Conservation (phyloP, 2,797 vertebrate species). For the Coracias cyanogaster region DNA sequence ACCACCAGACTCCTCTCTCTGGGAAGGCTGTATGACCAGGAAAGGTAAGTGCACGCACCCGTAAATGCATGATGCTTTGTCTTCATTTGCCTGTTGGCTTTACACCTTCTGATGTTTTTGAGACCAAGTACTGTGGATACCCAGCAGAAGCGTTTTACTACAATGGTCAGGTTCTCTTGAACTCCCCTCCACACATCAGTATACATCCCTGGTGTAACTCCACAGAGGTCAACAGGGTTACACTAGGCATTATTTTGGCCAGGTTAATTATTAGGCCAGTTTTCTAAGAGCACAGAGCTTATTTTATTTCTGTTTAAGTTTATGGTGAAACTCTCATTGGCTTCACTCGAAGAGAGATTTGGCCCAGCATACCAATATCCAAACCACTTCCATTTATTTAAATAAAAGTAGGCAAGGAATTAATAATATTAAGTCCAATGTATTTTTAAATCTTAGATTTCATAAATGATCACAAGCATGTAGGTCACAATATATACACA, state of each 20-base stretch:
- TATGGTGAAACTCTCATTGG: background rate
- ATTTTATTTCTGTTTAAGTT: background rate
- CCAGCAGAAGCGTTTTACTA: background rate
- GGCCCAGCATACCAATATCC: background rate
- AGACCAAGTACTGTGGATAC: background rate
- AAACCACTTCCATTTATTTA: background rate
- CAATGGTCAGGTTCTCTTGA: background rate
- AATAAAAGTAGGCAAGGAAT: constrained; percentile 18
- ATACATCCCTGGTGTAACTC: background rate
- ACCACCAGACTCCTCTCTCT: background rate
- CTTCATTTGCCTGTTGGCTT: background rate
- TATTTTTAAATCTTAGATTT: constrained; percentile 50
- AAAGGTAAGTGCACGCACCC: fast-evolving
- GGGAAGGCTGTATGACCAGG: background rate
- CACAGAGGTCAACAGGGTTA: background rate
- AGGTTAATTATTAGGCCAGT: background rate
- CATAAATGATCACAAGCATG: constrained; percentile 40
- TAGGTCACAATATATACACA: constrained; percentile 56
- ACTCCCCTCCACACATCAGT: background rate
- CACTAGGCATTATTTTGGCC: background rate
- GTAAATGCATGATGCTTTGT: background rate
- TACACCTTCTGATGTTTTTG: background rate
- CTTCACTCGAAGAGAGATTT: background rate
- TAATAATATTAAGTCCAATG: background rate
- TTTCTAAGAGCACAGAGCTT: background rate